Evolutionary conservation across 2,888 invertebrate species (phyloP).

Genomic region (Lucinisca nassula): DNA sequence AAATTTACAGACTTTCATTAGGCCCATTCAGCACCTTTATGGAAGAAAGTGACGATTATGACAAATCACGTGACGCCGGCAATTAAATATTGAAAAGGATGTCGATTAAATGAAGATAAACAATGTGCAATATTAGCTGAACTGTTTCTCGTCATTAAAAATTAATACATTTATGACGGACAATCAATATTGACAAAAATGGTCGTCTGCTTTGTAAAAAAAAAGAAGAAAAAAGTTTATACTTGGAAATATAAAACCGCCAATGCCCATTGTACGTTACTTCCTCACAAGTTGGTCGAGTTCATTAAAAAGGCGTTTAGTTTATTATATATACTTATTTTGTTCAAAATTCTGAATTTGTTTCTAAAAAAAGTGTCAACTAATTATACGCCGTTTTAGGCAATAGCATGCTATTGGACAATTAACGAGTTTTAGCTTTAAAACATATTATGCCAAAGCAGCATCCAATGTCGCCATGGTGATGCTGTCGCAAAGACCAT

Average conservation of each 20-base stretch:
- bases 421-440: too few species aligned
- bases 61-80: neutral
- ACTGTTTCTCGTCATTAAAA: neutral
- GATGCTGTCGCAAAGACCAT: conserved; percentile 40
- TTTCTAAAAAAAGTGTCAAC: too few species aligned
- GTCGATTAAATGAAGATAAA: conserved; percentile 11
- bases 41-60: neutral
- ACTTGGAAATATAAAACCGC: too few species aligned
- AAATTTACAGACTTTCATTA: neutral
- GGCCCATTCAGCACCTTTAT: neutral
- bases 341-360: too few species aligned
- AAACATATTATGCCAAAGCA: neutral
- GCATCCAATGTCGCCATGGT: conserved; percentile 51
- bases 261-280: too few species aligned
- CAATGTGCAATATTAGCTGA: neutral
- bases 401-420: too few species aligned
- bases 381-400: too few species aligned
- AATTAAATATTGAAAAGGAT: conserved; percentile 1
- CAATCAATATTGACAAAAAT: neutral
- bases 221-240: neutral
- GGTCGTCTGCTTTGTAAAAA: neutral
- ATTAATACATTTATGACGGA: conserved; percentile 5
- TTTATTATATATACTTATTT: neutral
- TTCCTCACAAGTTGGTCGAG: too few species aligned
- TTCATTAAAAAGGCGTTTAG: too few species aligned